Percentiles rank a stretch among this genome's conserved stretches.
Evolutionary conservation across 2,113 vertebrate genomes (phyloP).

Genomic region (Pterocles burchelli): DNA sequence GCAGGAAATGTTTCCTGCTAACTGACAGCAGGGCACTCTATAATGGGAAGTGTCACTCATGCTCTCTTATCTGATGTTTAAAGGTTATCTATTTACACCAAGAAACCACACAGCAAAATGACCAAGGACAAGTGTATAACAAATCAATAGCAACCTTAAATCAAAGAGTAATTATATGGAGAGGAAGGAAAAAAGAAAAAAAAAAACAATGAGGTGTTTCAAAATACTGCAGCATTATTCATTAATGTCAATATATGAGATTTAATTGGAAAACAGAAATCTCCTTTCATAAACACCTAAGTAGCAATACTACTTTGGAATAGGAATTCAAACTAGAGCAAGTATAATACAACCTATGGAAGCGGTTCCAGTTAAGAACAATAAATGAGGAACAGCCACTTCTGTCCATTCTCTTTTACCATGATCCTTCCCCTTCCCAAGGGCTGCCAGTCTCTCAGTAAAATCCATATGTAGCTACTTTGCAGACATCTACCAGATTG

Average conservation of each 20-base stretch:
- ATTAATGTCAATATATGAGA: background rate
- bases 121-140: background rate
- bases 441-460: background rate
- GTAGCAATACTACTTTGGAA: background rate
- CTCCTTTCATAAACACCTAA: background rate
- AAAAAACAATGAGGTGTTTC: background rate
- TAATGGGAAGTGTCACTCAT: slow-evolving; percentile 24
- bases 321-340: background rate
- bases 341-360: background rate
- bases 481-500: background rate
- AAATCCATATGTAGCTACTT: background rate
- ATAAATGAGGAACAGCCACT: background rate
- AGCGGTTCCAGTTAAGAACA: background rate
- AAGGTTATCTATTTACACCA: slow-evolving; percentile 21
- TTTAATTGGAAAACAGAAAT: background rate
- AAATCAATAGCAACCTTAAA: slow-evolving; percentile 33
- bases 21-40: background rate
- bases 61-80: slow-evolving; percentile 4
- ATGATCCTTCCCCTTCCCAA: background rate
- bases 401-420: background rate
- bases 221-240: background rate
- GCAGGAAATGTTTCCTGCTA: slow-evolving; percentile 14
- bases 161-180: background rate
- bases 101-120: background rate
- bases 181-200: background rate